phyloP scores from a whole-genome alignment of 2,888 invertebrate species.

The Teinopalpus imperialis region DNA sequence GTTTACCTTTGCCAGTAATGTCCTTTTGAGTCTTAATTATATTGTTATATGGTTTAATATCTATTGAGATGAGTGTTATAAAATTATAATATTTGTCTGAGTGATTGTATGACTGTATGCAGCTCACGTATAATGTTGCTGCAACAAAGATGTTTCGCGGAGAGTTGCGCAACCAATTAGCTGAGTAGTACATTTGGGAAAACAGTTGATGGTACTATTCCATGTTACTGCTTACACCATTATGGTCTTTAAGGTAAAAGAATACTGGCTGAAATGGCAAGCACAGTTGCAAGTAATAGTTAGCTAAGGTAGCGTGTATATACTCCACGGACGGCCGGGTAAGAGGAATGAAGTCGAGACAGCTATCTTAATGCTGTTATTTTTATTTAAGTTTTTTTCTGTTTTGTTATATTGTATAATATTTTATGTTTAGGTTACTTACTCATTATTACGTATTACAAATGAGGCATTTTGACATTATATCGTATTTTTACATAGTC shows the following conservation, averaged over 20 bases:
- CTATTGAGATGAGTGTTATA: conserved; percentile 29
- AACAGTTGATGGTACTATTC: conserved; percentile 33
- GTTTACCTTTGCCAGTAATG: conserved; percentile 26
- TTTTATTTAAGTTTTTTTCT: conserved; percentile 40
- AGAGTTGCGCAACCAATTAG: conserved; percentile 67
- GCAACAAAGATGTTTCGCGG: conserved; percentile 48
- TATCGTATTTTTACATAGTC: too few species aligned
- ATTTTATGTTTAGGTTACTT: too few species aligned
- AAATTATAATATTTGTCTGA: conserved; percentile 32
- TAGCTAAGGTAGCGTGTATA: conserved; percentile 33
- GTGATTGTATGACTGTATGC: conserved; percentile 44
- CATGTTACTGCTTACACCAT: conserved; percentile 27
- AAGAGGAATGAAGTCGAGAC: conserved; percentile 59
- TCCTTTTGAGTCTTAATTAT: conserved; percentile 35
- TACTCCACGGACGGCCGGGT: conserved; percentile 58
- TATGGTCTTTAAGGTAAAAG: conserved; percentile 25
- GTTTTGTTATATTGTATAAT: background rate
- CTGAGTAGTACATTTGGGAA: conserved; percentile 37
- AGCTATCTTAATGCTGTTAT: conserved; percentile 49
- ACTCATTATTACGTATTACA: too few species aligned
- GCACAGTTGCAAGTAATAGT: conserved; percentile 19
- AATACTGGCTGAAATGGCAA: conserved; percentile 27
- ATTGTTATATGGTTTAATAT: conserved; percentile 31
- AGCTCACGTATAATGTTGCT: conserved; percentile 47
- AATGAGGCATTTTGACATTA: too few species aligned